Conservation (phyloP, 2,888 invertebrate genomes). For the Ptychoptera albimana region DNA sequence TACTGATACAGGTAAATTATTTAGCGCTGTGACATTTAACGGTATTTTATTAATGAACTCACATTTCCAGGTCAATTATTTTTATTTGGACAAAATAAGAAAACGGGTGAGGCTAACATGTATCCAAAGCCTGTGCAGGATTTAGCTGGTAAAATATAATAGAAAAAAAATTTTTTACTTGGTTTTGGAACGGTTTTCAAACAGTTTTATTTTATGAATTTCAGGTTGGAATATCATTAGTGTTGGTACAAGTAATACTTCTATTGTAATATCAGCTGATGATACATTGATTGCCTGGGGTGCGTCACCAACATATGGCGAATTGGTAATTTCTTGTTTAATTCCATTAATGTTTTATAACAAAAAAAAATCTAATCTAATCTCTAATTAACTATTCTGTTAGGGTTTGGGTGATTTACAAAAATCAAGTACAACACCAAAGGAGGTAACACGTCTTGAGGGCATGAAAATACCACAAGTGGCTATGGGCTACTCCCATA, state of each 20-base stretch:
- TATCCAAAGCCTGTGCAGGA: slow-evolving; percentile 91
- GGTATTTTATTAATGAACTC: slow-evolving; percentile 1
- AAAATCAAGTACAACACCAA: slow-evolving; percentile 73
- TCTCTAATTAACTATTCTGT: slow-evolving; percentile 5
- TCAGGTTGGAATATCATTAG: slow-evolving; percentile 77
- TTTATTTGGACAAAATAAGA: slow-evolving; percentile 83
- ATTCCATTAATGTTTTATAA: slow-evolving; percentile 3
- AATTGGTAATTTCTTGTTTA: slow-evolving; percentile 42
- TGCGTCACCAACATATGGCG: slow-evolving; percentile 85
- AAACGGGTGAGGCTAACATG: slow-evolving; percentile 91
- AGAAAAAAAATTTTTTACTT: neutral
- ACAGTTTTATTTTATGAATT: slow-evolving; percentile 1
- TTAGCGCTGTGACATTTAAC: neutral
- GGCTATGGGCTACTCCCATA: slow-evolving; percentile 74
- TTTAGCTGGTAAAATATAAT: slow-evolving; percentile 40
- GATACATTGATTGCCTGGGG: slow-evolving; percentile 87
- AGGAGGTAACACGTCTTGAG: slow-evolving; percentile 65
- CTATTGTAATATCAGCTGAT: slow-evolving; percentile 76
- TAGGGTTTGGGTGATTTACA: slow-evolving; percentile 79
- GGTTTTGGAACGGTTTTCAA: neutral
- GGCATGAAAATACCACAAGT: slow-evolving; percentile 62
- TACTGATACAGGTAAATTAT: slow-evolving; percentile 50
- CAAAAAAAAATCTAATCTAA: neutral
- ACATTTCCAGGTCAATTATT: slow-evolving; percentile 41
- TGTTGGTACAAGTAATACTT: slow-evolving; percentile 69